Conservation (phyloP, 2,797 vertebrate genomes). For the Cercopithecus hamlyni region DNA sequence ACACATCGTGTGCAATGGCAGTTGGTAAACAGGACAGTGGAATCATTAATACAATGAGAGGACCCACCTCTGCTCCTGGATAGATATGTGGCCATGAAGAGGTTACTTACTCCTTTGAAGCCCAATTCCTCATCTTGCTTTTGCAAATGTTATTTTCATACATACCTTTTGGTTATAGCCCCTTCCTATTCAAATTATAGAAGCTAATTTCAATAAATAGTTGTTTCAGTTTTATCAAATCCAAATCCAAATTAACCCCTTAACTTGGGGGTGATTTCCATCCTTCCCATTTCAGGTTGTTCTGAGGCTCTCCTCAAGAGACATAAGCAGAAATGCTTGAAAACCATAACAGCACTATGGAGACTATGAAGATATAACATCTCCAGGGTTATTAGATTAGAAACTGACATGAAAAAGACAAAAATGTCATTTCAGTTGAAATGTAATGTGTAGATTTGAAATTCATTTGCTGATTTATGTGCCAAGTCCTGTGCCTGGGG, state of each 20-base stretch:
- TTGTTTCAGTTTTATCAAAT: background rate
- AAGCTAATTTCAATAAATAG: background rate
- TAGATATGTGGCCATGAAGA: background rate
- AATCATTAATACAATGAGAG: background rate
- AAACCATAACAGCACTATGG: background rate
- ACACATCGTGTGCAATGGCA: fast-evolving
- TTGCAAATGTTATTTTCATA: background rate
- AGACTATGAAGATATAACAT: background rate
- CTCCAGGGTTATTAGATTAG: background rate
- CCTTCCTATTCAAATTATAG: background rate
- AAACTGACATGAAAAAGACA: background rate
- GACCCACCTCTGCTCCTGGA: background rate
- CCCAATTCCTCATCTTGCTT: background rate
- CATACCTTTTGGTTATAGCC: background rate
- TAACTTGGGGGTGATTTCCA: background rate
- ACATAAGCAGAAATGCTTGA: background rate
- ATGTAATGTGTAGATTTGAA: background rate
- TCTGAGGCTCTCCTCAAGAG: background rate
- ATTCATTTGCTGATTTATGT: background rate
- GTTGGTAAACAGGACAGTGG: background rate
- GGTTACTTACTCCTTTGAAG: background rate
- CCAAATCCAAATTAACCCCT: background rate
- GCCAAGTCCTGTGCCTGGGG: background rate
- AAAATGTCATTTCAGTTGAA: background rate
- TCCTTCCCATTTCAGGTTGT: background rate